Conservation (phyloP, 2,797 vertebrate genomes). For the Sebastes melanostomus region DNA sequence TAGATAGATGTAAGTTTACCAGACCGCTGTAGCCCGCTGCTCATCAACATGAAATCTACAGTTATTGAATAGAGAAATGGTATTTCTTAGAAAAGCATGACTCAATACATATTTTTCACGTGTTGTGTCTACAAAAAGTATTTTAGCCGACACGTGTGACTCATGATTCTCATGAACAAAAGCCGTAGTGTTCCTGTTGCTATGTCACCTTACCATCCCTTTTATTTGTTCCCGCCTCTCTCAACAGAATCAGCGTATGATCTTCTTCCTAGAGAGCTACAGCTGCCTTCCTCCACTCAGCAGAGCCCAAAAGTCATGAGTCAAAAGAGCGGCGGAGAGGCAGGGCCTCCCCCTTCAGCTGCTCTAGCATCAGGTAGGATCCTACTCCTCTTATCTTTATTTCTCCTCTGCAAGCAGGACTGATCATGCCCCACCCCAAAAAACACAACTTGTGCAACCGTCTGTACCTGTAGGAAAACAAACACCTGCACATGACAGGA, state of each 20-base stretch:
- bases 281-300: constrained; percentile 89
- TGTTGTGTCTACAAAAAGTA: background rate
- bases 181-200: background rate
- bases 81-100: background rate
- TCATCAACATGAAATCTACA: background rate
- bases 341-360: constrained; percentile 90
- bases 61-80: background rate
- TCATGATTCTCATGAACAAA: background rate
- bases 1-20: too few species aligned
- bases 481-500: constrained; percentile 36
- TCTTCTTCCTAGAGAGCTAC: constrained; percentile 95
- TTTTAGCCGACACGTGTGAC: background rate
- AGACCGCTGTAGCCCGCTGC: too few species aligned
- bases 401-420: constrained; percentile 73
- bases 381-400: constrained; percentile 63
- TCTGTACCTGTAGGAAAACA: constrained; percentile 27
- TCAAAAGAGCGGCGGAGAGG: constrained; percentile 97
- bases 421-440: constrained; percentile 16
- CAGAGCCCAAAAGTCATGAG: constrained; percentile 92
- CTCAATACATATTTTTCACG: background rate
- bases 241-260: constrained; percentile 95
- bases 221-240: constrained; percentile 14
- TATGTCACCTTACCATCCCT: background rate
- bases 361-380: constrained; percentile 93
- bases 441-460: constrained; percentile 7